Percentiles rank a stretch among this genome's conserved stretches.
Conservation (phyloP, 2,113 vertebrate species). For the Lasiurus cinereus region DNA sequence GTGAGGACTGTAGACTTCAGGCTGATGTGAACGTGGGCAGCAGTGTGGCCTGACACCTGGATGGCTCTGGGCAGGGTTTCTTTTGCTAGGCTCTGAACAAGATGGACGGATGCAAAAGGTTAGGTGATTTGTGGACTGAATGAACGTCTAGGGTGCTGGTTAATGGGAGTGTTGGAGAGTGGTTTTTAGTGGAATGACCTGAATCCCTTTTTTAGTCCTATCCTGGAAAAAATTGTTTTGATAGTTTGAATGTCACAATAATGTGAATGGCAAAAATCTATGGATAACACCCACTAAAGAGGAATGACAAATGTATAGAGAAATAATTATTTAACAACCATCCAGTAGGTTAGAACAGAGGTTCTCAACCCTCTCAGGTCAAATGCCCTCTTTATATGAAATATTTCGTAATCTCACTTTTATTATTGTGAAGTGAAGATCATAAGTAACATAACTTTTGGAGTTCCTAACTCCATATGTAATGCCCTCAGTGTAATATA, state of each 20-base stretch:
- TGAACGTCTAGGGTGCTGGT: not conserved
- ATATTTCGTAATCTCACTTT: not conserved
- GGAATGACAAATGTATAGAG: not conserved
- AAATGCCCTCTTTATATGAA: not conserved
- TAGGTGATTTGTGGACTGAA: not conserved
- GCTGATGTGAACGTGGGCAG: not conserved
- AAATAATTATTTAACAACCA: not conserved
- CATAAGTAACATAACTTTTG: not conserved
- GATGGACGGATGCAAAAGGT: not conserved
- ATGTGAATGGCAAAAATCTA: not conserved
- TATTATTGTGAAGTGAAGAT: not conserved
- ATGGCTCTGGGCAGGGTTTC: not conserved
- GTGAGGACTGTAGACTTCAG: not conserved
- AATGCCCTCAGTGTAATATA: not conserved
- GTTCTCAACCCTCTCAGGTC: not conserved
- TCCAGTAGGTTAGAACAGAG: not conserved
- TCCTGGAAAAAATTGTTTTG: not conserved
- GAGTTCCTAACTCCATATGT: not conserved
- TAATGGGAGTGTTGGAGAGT: not conserved
- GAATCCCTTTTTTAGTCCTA: not conserved
- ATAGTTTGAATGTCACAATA: not conserved
- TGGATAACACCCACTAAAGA: not conserved
- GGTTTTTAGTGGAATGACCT: not conserved
- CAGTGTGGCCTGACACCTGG: not conserved
- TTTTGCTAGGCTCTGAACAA: not conserved